These are phyloP conservation scores for Zaprionus capensis DNA, from an alignment of 1,140 invertebrate species.

Conservation along the genomic window DNA sequence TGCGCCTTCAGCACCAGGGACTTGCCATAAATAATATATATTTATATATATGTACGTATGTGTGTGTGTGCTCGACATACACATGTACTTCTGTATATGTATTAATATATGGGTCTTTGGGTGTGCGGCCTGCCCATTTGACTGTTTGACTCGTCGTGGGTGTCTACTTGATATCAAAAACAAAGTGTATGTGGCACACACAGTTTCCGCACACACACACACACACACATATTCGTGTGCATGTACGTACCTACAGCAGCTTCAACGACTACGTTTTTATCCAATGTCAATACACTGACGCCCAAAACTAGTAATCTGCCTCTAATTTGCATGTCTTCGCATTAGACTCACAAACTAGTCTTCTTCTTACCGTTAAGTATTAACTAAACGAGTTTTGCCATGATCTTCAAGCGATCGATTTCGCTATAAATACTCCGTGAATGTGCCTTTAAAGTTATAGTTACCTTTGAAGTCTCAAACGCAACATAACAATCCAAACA, in stretches of 20 bases:
- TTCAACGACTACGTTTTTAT: constrained; percentile 24
- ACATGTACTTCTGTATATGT: constrained; percentile 4
- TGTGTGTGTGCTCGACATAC: constrained; percentile 3
- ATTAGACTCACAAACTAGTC: constrained; percentile 1
- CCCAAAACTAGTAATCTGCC: neutral
- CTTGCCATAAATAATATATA: constrained; percentile 75
- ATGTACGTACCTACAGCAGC: constrained; percentile 5
- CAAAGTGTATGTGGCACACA: constrained; percentile 70
- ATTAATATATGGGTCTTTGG: constrained; percentile 12
- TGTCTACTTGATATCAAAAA: constrained; percentile 73
- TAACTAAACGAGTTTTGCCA: constrained; percentile 1
- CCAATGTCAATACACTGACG: neutral
- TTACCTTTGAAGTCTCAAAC: constrained; percentile 49
- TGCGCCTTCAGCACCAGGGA: constrained; percentile 73
- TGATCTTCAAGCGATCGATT: neutral
- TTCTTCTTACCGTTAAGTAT: neutral
- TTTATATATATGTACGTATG: neutral
- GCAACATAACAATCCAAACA: constrained; percentile 26
- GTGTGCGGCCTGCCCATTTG: constrained; percentile 29
- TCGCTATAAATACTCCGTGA: constrained; percentile 51
- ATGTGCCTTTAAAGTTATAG: constrained; percentile 31
- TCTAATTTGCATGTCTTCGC: neutral
- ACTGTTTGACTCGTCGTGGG: constrained; percentile 46
- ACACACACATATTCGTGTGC: constrained; percentile 9
- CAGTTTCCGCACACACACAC: neutral